Evolutionary conservation across 2,113 vertebrate genomes (phyloP).

Genomic region (Corvus cornix): DNA sequence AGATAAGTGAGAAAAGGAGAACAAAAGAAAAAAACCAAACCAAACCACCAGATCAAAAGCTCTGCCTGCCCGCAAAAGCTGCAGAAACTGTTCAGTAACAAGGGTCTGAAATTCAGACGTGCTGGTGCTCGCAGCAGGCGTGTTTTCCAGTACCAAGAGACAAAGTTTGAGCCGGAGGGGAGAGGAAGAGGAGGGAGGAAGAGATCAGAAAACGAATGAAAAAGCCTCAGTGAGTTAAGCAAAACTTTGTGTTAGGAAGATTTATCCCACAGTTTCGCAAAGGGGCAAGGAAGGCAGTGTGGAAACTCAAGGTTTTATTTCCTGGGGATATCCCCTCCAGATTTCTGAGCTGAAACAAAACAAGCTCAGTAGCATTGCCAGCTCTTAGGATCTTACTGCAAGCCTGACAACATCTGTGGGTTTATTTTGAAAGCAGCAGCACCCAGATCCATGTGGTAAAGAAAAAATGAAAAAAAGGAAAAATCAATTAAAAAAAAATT

Average conservation of each 20-base stretch:
- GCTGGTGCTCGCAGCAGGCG: fast-evolving
- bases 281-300: not conserved
- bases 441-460: not conserved
- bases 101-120: fast-evolving
- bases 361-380: not conserved
- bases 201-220: not conserved
- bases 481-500: not conserved
- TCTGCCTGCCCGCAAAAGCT: not conserved
- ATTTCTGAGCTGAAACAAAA: not conserved
- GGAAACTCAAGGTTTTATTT: slow-evolving; percentile 48
- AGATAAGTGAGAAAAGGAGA: not conserved
- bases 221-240: not conserved
- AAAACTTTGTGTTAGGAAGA: not conserved
- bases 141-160: not conserved
- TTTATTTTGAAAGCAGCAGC: not conserved
- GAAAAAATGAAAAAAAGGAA: not conserved
- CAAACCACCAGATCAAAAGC: not conserved
- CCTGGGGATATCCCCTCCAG: slow-evolving; percentile 20
- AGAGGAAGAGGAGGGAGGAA: not conserved
- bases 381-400: not conserved
- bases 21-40: not conserved
- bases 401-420: not conserved
- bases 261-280: not conserved
- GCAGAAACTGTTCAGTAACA: not conserved
- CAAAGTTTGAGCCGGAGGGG: not conserved